phyloP scores from a whole-genome alignment of 2,888 invertebrate species.

The Pachymerium ferrugineum region DNA sequence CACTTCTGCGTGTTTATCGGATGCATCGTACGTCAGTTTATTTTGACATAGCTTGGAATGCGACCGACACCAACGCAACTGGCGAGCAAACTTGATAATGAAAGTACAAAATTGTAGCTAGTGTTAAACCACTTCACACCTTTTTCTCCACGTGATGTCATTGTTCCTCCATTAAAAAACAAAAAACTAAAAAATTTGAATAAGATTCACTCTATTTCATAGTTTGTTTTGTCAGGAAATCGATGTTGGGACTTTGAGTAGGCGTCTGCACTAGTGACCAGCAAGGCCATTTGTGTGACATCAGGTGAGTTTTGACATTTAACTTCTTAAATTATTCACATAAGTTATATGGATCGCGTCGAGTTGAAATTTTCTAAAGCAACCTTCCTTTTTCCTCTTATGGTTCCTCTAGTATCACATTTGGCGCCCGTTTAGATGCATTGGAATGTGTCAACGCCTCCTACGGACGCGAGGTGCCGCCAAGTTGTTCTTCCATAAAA shows the following conservation, averaged over 20 bases:
- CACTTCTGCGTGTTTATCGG: conserved; percentile 45
- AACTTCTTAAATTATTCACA: background rate
- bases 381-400: background rate
- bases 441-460: background rate
- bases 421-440: conserved; percentile 7
- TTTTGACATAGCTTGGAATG: conserved; percentile 29
- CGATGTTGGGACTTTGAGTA: conserved; percentile 49
- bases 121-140: too few species aligned
- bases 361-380: too few species aligned
- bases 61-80: background rate
- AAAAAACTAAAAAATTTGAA: too few species aligned
- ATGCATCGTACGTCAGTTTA: conserved; percentile 48
- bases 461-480: background rate
- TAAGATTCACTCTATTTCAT: too few species aligned
- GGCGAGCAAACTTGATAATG: background rate
- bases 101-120: too few species aligned
- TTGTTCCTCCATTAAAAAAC: too few species aligned
- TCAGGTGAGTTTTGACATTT: conserved; percentile 38
- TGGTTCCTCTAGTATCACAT: background rate
- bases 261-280: conserved; percentile 46
- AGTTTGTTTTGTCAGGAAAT: conserved; percentile 46
- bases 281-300: conserved; percentile 40
- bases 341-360: conserved; percentile 13
- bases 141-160: too few species aligned
- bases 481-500: background rate